Conservation (phyloP, 1,140 invertebrate genomes). For the Dreissena polymorpha region DNA sequence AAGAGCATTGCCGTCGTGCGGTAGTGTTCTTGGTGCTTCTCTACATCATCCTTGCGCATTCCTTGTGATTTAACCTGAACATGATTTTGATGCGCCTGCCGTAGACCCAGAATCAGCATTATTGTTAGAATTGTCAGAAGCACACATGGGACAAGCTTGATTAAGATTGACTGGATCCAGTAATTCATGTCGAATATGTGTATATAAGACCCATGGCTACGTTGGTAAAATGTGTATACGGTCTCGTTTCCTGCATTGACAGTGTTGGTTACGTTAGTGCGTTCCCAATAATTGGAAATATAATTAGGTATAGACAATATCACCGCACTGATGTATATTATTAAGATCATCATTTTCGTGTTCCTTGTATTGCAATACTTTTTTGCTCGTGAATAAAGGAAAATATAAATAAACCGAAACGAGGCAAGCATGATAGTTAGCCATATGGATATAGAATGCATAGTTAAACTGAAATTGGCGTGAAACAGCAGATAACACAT, state of each 20-base stretch:
- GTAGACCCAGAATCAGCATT: constrained; percentile 79
- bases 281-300: constrained; percentile 77
- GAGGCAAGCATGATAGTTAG: constrained; percentile 94
- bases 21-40: constrained; percentile 83
- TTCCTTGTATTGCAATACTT: constrained; percentile 87
- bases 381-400: constrained; percentile 86
- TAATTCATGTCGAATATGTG: constrained; percentile 69
- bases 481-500: constrained; percentile 75
- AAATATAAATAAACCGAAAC: constrained; percentile 96
- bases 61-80: constrained; percentile 74
- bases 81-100: constrained; percentile 78
- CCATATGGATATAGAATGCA: constrained; percentile 96
- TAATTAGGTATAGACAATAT: constrained; percentile 90
- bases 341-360: constrained; percentile 87
- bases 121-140: constrained; percentile 80
- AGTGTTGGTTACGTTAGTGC: neutral
- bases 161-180: constrained; percentile 75
- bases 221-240: constrained; percentile 40
- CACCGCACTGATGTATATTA: constrained; percentile 87
- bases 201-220: constrained; percentile 15
- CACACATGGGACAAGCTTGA: constrained; percentile 80
- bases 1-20: constrained; percentile 95
- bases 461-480: constrained; percentile 87
- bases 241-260: constrained; percentile 14
- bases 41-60: constrained; percentile 71